Evolutionary conservation across 35 echinoderm and acorn worm species (phyloP), one percentile per base, ranked within the genome.

Genomic region (Lytechinus pictus): DNA sequence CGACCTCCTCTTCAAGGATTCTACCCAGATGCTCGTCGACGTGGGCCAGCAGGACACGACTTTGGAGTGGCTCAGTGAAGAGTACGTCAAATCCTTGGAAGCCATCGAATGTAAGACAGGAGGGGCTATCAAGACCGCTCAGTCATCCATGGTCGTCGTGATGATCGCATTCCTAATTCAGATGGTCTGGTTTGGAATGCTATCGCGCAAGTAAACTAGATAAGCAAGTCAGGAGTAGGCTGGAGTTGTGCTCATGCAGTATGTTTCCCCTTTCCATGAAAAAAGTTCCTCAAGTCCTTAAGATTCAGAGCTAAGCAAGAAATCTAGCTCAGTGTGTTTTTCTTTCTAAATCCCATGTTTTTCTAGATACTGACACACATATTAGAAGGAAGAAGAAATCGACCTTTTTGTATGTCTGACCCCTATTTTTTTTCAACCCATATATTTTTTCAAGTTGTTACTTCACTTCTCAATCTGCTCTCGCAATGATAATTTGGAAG

Each of bases 1-100:
- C 7, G 87, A 99, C 71, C 96, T 99, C 52, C 89, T 99, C n/a
- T 99, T 99, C 91, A 99, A 97, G 27, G 98, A 99, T 92, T 95
- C 95, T 8, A 97, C 98, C 19, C 27, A 96, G 5, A 12, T 54
- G 10, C 95, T 99, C 52, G 86, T 24, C 4, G 87, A 94, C 21
- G 89, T 95, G 6, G 91, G 86, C 14, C 12, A 86, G 0, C 91
- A 71, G 5, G 92, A 95, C 54, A 94, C 89, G 6, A 97, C 97
- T 52, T 24, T 93, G 55, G 61, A 94, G 55, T 99, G 94, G 94
- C 95, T 96, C 21, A 97, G 98, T 8, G 14, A 94, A 9, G 94
- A 96, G 27, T 99, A 99, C 27, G 57, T 97, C 0, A 52, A 92
- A 3, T 93, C 94, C 28, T n/a, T 96, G 21, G 95, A 97, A 8